A percentile compares a stretch with the other conserved stretches of the same genome.
Evolutionary conservation across 2,888 invertebrate species (phyloP).

Genomic region (Eilema depressum): DNA sequence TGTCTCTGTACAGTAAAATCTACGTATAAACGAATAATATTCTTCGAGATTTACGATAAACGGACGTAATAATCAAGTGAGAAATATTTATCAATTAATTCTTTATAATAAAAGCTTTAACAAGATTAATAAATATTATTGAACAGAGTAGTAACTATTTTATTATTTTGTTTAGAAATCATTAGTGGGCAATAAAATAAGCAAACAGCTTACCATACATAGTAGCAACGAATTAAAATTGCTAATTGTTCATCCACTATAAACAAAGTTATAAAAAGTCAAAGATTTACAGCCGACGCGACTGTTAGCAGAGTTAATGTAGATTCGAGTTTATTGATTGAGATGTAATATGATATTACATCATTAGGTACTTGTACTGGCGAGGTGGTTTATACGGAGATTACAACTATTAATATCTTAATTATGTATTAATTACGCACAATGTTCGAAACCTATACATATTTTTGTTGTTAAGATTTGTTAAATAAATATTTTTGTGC

Average conservation of each 20-base stretch:
- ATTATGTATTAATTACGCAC: not conserved
- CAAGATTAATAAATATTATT: slow-evolving; percentile 1
- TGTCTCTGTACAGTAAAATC: not conserved
- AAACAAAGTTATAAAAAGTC: slow-evolving; percentile 26
- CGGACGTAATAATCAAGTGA: not conserved
- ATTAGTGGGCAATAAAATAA: slow-evolving; percentile 16
- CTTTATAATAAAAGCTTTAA: not conserved
- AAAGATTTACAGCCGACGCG: slow-evolving; percentile 27
- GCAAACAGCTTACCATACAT: slow-evolving; percentile 10
- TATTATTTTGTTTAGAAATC: slow-evolving; percentile 18
- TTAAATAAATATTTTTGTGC: too few species aligned
- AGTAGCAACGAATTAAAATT: slow-evolving; percentile 31
- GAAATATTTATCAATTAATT: not conserved
- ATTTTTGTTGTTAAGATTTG: too few species aligned
- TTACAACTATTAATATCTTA: not conserved
- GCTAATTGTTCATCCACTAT: slow-evolving; percentile 29
- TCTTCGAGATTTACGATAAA: not conserved
- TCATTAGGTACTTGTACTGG: not conserved
- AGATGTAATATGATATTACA: not conserved
- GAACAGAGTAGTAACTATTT: slow-evolving; percentile 8
- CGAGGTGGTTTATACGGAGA: not conserved
- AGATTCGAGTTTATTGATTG: slow-evolving; percentile 2
- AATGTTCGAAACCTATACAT: too few species aligned
- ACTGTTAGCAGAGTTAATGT: slow-evolving; percentile 1
- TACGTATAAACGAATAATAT: not conserved